Conservation (phyloP, 2,797 vertebrate species). For the Sarcoramphus papa region DNA sequence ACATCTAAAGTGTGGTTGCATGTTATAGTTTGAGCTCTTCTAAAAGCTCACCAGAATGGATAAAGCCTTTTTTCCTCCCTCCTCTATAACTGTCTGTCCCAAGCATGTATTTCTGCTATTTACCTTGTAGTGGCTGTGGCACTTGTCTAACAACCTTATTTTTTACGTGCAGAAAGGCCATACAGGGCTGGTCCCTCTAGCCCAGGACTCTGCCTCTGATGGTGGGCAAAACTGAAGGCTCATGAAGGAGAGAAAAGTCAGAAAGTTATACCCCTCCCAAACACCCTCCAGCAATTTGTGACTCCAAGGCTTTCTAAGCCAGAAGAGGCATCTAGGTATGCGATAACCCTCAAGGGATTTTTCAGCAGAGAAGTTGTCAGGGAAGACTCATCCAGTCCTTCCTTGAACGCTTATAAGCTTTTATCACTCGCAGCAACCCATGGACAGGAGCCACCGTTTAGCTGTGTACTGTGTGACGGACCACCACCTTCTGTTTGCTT, state of each 20-base stretch:
- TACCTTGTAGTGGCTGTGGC: neutral
- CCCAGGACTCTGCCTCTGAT: neutral
- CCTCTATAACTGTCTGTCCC: too few species aligned
- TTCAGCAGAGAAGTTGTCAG: neutral
- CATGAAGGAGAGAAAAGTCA: neutral
- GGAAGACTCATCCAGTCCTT: neutral
- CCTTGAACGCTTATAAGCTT: neutral
- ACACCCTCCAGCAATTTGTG: neutral
- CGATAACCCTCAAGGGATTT: neutral
- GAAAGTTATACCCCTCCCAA: neutral
- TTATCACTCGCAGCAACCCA: neutral
- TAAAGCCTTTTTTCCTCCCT: neutral
- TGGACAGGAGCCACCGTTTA: neutral
- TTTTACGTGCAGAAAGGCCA: neutral
- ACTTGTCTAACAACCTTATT: neutral
- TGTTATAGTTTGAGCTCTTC: neutral
- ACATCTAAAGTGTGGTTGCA: neutral
- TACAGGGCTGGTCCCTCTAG: neutral
- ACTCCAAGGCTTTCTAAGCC: neutral
- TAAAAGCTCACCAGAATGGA: neutral
- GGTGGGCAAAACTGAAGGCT: neutral
- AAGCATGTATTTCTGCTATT: neutral
- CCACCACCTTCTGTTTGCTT: neutral
- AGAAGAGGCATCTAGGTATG: neutral
- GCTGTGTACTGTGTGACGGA: accelerated